These are phyloP conservation scores for Cyclura pinguis DNA, from an alignment of 2,797 vertebrate species.

Conservation along the genomic window DNA sequence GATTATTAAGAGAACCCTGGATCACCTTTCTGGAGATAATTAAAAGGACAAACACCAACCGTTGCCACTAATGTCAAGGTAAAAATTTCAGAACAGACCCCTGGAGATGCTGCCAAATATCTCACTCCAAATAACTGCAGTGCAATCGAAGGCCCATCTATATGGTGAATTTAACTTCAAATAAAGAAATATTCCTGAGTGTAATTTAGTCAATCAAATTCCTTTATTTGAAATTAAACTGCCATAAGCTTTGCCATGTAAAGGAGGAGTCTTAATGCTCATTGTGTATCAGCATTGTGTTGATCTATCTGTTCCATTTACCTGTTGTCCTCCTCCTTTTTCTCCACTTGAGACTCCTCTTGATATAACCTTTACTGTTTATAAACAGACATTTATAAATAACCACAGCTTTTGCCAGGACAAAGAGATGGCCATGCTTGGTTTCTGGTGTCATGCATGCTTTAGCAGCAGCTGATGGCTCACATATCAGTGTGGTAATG, in stretches of 20 bases:
- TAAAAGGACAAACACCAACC: background rate
- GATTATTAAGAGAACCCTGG: background rate
- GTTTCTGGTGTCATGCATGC: background rate
- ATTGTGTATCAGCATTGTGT: background rate
- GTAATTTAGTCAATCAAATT: background rate
- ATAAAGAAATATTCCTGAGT: background rate
- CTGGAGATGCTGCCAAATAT: too few relatives aligned
- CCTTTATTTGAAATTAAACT: background rate
- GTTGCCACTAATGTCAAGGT: background rate
- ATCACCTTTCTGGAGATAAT: background rate
- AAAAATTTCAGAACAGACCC: too few relatives aligned
- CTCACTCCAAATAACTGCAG: too few relatives aligned
- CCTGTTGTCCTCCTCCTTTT: background rate
- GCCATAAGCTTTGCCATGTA: background rate
- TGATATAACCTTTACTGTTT: background rate
- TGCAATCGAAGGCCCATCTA: too few relatives aligned
- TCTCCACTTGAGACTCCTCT: background rate
- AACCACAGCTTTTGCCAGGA: too few relatives aligned
- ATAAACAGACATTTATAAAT: background rate
- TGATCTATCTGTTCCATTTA: background rate
- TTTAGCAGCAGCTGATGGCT: background rate
- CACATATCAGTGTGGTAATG: background rate
- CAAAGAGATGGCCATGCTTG: background rate
- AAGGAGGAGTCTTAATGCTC: background rate
- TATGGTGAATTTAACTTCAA: too few relatives aligned